phyloP scores from a whole-genome alignment of 2,888 invertebrate genomes.

The Plutella xylostella region DNA sequence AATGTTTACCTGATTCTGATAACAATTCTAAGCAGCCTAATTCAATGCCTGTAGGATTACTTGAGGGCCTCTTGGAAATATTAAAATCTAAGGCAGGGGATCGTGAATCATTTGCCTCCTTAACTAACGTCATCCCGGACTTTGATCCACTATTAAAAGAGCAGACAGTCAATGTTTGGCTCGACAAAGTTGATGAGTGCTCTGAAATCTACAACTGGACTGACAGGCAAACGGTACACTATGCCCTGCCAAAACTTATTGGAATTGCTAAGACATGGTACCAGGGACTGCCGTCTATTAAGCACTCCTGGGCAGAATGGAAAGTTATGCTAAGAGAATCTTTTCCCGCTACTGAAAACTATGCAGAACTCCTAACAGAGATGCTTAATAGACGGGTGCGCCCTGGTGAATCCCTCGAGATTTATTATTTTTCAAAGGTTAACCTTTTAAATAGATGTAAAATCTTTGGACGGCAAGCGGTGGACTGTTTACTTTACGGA shows the following conservation, averaged over 20 bases:
- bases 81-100: constrained; percentile 4
- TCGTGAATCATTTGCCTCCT: constrained; percentile 10
- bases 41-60: not conserved
- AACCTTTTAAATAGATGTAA: constrained; percentile 20
- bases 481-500: constrained; percentile 20
- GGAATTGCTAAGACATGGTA: constrained; percentile 17
- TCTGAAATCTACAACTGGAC: constrained; percentile 18
- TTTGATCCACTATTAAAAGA: constrained; percentile 14
- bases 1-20: not conserved
- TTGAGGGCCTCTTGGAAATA: not conserved
- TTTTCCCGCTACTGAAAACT: constrained; percentile 15
- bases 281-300: constrained; percentile 14
- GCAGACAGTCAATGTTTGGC: constrained; percentile 13
- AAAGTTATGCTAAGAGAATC: constrained; percentile 16
- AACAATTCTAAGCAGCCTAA: not conserved
- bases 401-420: constrained; percentile 16
- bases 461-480: constrained; percentile 17
- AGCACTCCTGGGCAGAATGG: constrained; percentile 20
- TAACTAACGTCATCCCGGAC: constrained; percentile 14
- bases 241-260: constrained; percentile 18
- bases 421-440: constrained; percentile 19
- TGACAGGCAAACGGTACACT: constrained; percentile 20
- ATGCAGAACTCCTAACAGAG: constrained; percentile 16
- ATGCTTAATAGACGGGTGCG: constrained; percentile 17
- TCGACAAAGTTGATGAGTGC: constrained; percentile 17